Evolutionary conservation across 2,113 vertebrate genomes (phyloP), one percentile per base, ranked within the genome.

Genomic region (Stomatorhinus ivindoensis): DNA sequence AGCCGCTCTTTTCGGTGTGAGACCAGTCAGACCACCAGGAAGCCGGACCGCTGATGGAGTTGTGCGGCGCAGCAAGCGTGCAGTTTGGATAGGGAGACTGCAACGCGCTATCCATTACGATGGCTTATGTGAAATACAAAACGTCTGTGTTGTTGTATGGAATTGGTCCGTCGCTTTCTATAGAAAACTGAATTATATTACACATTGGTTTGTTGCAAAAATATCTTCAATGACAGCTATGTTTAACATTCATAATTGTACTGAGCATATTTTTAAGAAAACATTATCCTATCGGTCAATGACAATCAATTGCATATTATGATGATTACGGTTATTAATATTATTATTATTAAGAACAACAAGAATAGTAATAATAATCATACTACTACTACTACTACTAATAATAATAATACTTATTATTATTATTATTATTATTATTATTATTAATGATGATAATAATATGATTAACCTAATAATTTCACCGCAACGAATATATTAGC

Each of bases 21-120:
- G 82, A 84, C 82, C 39, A 84, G 82, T 84, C 44, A 44, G 82
- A 84, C 82, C 39, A 84, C 42, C 82, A 84, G 39, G 35, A 82
- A 24, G 24, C 44, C 44, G 44, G 82, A 47, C 21, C 24, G 42
- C 21, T 46, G 82, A 42, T 80, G 31, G 69, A 42, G 31, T 31
- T 39, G 31, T 39, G 27, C 31, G 11, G 69, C 11, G 31, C 69
- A 39, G 27, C 31, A 17, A 76, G 35, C 1, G 35, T 80, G 73
- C 73, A 42, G 31, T 19, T 80, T 19, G 73, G 15, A 39, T 39
- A 19, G 35, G 13, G 73, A 80, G 15, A 80, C 73, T 15, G 73
- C 73, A 19, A 15, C 7, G 35, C 35, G 61, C 61, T 69, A 69
- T 80, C 31, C 35, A 42, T 80, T 80, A 80, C 35, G 35, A 39